phyloP scores from a whole-genome alignment of 2,797 vertebrate species.

The Parambassis ranga region DNA sequence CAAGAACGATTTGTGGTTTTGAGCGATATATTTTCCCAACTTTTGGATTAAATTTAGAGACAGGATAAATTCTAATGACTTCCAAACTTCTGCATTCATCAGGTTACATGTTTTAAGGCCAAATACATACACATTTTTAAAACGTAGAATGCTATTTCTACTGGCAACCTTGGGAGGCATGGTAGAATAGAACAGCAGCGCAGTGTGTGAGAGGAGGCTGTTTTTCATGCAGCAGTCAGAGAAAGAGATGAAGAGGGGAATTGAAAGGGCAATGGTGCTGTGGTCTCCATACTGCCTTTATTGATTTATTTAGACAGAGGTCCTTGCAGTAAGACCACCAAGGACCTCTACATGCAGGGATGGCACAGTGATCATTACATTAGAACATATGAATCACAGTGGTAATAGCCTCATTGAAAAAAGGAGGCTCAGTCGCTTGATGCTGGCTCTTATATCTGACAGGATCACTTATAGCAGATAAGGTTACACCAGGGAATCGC shows the following conservation, averaged over 20 bases:
- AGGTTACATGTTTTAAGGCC: too few relatives aligned
- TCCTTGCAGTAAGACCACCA: slow-evolving; percentile 32
- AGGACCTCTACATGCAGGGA: slow-evolving; percentile 37
- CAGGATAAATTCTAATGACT: too few relatives aligned
- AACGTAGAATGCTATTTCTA: not conserved
- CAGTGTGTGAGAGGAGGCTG: not conserved
- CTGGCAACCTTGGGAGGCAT: not conserved
- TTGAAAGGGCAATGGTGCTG: slow-evolving; percentile 26
- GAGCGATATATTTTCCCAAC: too few relatives aligned
- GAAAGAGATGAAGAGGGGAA: not conserved
- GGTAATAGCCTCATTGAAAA: slow-evolving; percentile 38
- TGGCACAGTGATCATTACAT: slow-evolving; percentile 33
- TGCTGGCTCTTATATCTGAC: slow-evolving; percentile 26
- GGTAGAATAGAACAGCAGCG: not conserved
- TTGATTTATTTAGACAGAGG: slow-evolving; percentile 50
- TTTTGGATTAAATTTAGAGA: too few relatives aligned
- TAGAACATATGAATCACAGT: slow-evolving; percentile 50
- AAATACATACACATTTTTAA: too few relatives aligned
- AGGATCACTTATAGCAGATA: slow-evolving; percentile 33
- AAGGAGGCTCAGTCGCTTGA: slow-evolving; percentile 24
- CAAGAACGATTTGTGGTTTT: too few relatives aligned
- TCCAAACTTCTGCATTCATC: too few relatives aligned
- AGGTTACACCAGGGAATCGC: slow-evolving; percentile 14
- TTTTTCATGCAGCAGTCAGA: not conserved
- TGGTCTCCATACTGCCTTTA: slow-evolving; percentile 15